These are phyloP conservation scores for Scrobipalpa costella DNA, from an alignment of 2,888 invertebrate species.

Conservation along the genomic window DNA sequence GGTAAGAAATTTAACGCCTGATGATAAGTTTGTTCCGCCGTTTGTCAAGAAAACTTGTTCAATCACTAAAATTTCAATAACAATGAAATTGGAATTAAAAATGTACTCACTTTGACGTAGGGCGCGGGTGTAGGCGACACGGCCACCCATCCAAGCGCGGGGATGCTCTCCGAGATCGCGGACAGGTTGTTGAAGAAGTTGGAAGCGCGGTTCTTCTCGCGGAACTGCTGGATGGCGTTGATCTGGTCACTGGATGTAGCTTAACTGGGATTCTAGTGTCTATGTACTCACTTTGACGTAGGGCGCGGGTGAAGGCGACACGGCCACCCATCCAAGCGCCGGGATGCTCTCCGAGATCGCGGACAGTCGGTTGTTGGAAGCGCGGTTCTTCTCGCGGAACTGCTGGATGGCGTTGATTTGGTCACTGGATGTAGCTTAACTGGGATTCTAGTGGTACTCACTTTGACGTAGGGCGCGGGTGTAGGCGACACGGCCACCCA, in stretches of 20 bases:
- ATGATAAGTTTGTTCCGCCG: too few relatives aligned
- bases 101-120: slow-evolving; percentile 79
- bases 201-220: too few relatives aligned
- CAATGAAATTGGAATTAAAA: too few relatives aligned
- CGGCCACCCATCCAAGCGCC: slow-evolving; percentile 96
- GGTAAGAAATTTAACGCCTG: too few relatives aligned
- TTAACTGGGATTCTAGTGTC: neutral
- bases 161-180: slow-evolving; percentile 97
- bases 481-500: slow-evolving; percentile 98
- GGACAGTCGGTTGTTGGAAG: slow-evolving; percentile 95
- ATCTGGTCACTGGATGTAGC: too few relatives aligned
- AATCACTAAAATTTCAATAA: too few relatives aligned
- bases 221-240: too few relatives aligned
- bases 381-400: too few relatives aligned
- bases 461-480: slow-evolving; percentile 92
- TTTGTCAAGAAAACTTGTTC: too few relatives aligned
- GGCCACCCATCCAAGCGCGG: slow-evolving; percentile 97
- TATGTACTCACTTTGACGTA: slow-evolving; percentile 82
- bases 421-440: too few relatives aligned
- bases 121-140: slow-evolving; percentile 96
- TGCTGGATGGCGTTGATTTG: too few relatives aligned
- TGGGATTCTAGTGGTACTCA: neutral
- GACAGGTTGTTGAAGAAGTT: slow-evolving; percentile 96
- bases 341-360: slow-evolving; percentile 98
- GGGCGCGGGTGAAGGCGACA: slow-evolving; percentile 96